Evolutionary conservation across 2,113 vertebrate genomes (phyloP).

Genomic region (Corythornis cristatus): DNA sequence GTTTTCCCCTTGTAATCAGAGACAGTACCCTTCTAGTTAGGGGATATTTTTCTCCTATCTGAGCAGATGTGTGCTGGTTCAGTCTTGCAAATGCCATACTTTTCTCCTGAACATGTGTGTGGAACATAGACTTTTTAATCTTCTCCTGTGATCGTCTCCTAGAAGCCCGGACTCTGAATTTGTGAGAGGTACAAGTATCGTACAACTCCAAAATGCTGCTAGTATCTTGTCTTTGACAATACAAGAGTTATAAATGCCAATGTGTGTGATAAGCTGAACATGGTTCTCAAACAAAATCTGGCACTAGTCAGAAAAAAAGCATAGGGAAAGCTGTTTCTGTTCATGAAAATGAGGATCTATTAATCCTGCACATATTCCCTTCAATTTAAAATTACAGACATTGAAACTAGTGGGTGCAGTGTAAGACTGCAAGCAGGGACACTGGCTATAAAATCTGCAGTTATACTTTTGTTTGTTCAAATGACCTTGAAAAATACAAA

Average conservation of each 20-base stretch:
- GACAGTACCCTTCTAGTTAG: slow-evolving; percentile 48
- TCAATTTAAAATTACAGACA: slow-evolving; percentile 71
- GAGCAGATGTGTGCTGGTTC: slow-evolving; percentile 9
- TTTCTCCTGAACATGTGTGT: slow-evolving; percentile 63
- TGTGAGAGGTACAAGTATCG: slow-evolving; percentile 21
- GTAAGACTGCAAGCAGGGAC: slow-evolving; percentile 23
- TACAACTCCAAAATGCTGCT: neutral
- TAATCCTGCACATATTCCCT: slow-evolving; percentile 47
- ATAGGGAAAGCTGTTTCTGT: slow-evolving; percentile 54
- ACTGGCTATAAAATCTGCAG: slow-evolving; percentile 56
- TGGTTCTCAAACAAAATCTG: slow-evolving; percentile 58
- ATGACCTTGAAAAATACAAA: slow-evolving; percentile 73
- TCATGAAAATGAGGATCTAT: slow-evolving; percentile 66
- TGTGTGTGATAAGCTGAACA: slow-evolving; percentile 18
- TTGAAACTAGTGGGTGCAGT: slow-evolving; percentile 39
- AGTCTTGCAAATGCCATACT: slow-evolving; percentile 49
- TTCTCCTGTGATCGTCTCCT: slow-evolving; percentile 71
- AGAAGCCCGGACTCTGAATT: slow-evolving; percentile 51
- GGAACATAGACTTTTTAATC: slow-evolving; percentile 69
- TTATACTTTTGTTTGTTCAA: slow-evolving; percentile 66
- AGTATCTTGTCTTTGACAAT: neutral
- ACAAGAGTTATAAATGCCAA: neutral
- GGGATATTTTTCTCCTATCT: slow-evolving; percentile 65
- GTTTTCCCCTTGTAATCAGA: slow-evolving; percentile 29
- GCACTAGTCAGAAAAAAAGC: slow-evolving; percentile 38